phyloP scores from a whole-genome alignment of 1,140 invertebrate species.

The Frieseomelitta varia region DNA sequence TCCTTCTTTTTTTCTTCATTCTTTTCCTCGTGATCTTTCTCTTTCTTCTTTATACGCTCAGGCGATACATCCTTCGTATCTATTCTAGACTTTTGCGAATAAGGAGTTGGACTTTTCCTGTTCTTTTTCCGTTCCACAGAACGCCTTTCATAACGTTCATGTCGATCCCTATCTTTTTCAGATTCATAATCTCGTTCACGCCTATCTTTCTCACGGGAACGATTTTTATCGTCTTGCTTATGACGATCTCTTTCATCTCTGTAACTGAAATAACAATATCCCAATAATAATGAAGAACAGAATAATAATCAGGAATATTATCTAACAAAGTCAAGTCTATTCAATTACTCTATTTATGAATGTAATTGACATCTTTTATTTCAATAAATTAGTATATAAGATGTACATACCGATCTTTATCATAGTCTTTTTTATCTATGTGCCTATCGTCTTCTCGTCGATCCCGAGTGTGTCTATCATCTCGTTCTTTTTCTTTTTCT shows the following conservation, averaged over 20 bases:
- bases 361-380: neutral
- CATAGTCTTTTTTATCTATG: slow-evolving; percentile 75
- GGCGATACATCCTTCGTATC: slow-evolving; percentile 75
- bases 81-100: slow-evolving; percentile 67
- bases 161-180: slow-evolving; percentile 72
- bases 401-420: slow-evolving; percentile 76
- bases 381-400: neutral
- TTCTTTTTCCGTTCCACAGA: slow-evolving; percentile 74
- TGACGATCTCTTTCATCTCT: slow-evolving; percentile 77
- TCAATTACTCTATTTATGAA: neutral
- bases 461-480: slow-evolving; percentile 74
- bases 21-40: slow-evolving; percentile 79
- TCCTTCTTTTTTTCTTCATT: slow-evolving; percentile 82
- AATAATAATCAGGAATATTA: no score
- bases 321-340: neutral
- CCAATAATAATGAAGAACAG: no score
- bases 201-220: slow-evolving; percentile 70
- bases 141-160: slow-evolving; percentile 77
- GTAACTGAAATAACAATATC: slow-evolving; percentile 63
- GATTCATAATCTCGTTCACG: slow-evolving; percentile 66
- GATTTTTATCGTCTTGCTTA: slow-evolving; percentile 73
- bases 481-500: slow-evolving; percentile 77
- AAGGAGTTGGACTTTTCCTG: slow-evolving; percentile 75
- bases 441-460: slow-evolving; percentile 73
- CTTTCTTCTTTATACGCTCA: slow-evolving; percentile 79